phyloP scores from a whole-genome alignment of 2,797 vertebrate genomes.

The Acanthurus tractus region DNA sequence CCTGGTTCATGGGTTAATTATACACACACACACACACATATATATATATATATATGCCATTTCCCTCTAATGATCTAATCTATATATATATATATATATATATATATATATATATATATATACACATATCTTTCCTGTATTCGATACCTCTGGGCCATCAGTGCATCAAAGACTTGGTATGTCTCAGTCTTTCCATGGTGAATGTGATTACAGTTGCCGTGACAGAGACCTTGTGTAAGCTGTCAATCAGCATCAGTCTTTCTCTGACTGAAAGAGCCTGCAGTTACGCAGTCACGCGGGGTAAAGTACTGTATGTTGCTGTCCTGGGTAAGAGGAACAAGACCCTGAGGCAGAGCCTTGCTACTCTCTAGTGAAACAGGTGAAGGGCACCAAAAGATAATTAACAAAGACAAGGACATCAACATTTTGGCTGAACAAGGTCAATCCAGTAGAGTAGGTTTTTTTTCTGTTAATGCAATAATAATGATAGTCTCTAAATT shows the following conservation, averaged over 20 bases:
- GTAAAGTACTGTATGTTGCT: constrained; percentile 41
- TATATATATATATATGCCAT: too few relatives aligned
- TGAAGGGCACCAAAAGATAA: constrained; percentile 40
- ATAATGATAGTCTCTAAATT: neutral
- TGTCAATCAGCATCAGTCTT: constrained; percentile 79
- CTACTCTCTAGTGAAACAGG: constrained; percentile 12
- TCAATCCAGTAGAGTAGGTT: neutral
- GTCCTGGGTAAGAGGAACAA: constrained; percentile 36
- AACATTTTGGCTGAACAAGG: neutral
- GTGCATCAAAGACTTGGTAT: constrained; percentile 51
- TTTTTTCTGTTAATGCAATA: neutral
- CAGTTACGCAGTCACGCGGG: constrained; percentile 41
- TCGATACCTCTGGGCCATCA: constrained; percentile 45
- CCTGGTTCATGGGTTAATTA: neutral
- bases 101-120: too few relatives aligned
- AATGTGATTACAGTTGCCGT: constrained; percentile 73
- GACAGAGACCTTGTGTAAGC: constrained; percentile 76
- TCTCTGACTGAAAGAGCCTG: constrained; percentile 61
- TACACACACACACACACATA: too few relatives aligned
- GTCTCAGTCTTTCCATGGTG: constrained; percentile 46
- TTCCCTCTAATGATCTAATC: too few relatives aligned
- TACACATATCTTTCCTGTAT: constrained; percentile 8
- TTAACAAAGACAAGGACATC: constrained; percentile 10
- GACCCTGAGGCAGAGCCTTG: constrained; percentile 22
- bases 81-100: too few relatives aligned